Conservation (phyloP, 37 sponge, comb jelly and placozoan genomes). For the Corticium candelabrum region DNA sequence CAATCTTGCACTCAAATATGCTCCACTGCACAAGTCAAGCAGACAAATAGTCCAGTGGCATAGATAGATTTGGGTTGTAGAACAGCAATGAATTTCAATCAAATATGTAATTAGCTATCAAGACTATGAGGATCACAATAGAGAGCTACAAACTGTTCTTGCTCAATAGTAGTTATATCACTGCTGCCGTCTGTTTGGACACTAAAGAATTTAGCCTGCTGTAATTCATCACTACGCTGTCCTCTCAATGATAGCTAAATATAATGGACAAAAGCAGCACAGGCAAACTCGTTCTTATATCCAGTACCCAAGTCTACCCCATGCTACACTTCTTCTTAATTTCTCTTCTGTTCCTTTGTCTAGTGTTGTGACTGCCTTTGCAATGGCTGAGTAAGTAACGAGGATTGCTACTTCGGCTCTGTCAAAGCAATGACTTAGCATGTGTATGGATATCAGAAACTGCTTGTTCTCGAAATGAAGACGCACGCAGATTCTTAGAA, state of each 20-base stretch:
- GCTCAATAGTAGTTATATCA: neutral
- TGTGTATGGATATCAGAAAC: too few species aligned
- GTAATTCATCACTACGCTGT: neutral
- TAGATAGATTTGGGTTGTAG: neutral
- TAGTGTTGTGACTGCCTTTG: too few species aligned
- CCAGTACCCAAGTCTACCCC: neutral
- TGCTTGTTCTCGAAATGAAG: too few species aligned
- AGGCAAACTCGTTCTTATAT: neutral
- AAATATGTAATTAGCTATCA: neutral
- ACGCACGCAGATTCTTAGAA: too few species aligned
- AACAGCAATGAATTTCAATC: neutral
- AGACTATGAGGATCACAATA: neutral
- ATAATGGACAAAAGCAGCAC: neutral
- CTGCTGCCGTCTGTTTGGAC: neutral
- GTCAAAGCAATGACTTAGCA: too few species aligned
- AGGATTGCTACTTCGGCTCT: too few species aligned
- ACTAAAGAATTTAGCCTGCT: neutral
- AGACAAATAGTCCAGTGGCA: neutral
- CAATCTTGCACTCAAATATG: neutral
- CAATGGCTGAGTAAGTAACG: too few species aligned
- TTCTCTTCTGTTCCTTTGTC: too few species aligned
- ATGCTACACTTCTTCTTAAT: neutral
- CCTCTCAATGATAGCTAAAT: neutral
- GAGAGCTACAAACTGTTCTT: slow-evolving; percentile 6
- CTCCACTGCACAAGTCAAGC: neutral